A percentile compares a stretch with the other conserved stretches of the same genome.
Evolutionary conservation across 1,140 invertebrate genomes (phyloP).

Genomic region (Neuroterus valhalla): DNA sequence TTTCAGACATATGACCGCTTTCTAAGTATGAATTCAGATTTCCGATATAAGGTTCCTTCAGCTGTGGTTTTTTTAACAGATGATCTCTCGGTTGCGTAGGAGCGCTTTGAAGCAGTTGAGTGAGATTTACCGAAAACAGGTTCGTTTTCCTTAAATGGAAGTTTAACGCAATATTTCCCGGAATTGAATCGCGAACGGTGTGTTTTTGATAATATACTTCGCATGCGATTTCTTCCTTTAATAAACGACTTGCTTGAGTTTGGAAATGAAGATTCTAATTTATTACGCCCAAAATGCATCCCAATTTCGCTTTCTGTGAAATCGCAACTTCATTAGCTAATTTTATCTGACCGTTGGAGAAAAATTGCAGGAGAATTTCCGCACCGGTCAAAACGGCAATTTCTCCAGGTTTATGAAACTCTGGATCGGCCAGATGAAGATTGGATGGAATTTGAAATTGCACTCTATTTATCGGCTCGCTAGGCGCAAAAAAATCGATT

Average conservation of each 20-base stretch:
- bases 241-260: not conserved
- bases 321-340: not conserved
- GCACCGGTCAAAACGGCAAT: constrained; percentile 34
- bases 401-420: constrained; percentile 9
- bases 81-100: constrained; percentile 32
- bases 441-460: not conserved
- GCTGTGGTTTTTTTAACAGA: not conserved
- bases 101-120: constrained; percentile 23
- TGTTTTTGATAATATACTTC: not conserved
- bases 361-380: constrained; percentile 29
- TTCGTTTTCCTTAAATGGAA: constrained; percentile 30
- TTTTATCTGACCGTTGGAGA: constrained; percentile 27
- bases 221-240: constrained; percentile 24
- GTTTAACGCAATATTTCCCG: not conserved
- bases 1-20: not conserved
- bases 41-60: constrained; percentile 29
- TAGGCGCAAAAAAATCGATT: not conserved
- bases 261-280: not conserved
- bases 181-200: not conserved
- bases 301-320: constrained; percentile 29
- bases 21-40: constrained; percentile 7
- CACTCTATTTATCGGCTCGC: not conserved
- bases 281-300: constrained; percentile 32
- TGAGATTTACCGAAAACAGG: constrained; percentile 25
- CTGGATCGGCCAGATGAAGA: constrained; percentile 34